Evolutionary conservation across 2,797 vertebrate genomes (phyloP).

Genomic region (Chanos chanos): DNA sequence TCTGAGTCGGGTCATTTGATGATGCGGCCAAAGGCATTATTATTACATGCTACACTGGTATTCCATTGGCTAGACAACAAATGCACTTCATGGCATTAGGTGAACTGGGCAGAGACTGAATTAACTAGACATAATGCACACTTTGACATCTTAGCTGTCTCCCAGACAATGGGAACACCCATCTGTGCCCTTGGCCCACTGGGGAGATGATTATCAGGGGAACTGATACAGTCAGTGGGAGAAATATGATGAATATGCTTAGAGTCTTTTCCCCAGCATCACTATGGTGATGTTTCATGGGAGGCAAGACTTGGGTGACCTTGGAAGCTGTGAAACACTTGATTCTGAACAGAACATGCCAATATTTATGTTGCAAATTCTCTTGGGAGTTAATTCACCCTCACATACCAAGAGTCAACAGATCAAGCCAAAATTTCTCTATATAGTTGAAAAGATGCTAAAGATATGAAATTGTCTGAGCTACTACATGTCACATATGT

Average conservation of each 20-base stretch:
- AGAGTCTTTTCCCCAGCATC: slow-evolving; percentile 35
- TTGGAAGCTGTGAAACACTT: slow-evolving; percentile 31
- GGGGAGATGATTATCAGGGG: slow-evolving; percentile 52
- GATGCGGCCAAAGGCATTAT: slow-evolving; percentile 40
- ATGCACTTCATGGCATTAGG: slow-evolving; percentile 36
- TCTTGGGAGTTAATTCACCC: slow-evolving; percentile 22
- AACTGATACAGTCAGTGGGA: slow-evolving; percentile 29
- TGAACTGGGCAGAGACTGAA: slow-evolving; percentile 7
- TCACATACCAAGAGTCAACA: not conserved
- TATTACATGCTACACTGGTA: slow-evolving; percentile 31
- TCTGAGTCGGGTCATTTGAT: slow-evolving; percentile 54
- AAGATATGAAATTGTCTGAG: too few relatives aligned
- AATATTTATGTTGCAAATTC: slow-evolving; percentile 56
- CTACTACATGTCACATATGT: too few relatives aligned
- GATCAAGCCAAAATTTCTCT: too few relatives aligned
- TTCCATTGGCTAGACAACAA: slow-evolving; percentile 33
- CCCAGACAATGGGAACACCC: slow-evolving; percentile 42
- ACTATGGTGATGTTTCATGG: not conserved
- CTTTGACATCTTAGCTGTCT: slow-evolving; percentile 16
- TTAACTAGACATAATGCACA: slow-evolving; percentile 11
- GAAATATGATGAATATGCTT: slow-evolving; percentile 54
- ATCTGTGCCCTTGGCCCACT: slow-evolving; percentile 53
- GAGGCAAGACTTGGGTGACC: slow-evolving; percentile 38
- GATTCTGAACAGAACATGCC: slow-evolving; percentile 19
- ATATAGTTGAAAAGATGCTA: too few relatives aligned